Percentiles rank a stretch among this genome's conserved stretches.
These are phyloP conservation scores for Progne subis DNA, from an alignment of 2,113 vertebrate species.

Conservation along the genomic window DNA sequence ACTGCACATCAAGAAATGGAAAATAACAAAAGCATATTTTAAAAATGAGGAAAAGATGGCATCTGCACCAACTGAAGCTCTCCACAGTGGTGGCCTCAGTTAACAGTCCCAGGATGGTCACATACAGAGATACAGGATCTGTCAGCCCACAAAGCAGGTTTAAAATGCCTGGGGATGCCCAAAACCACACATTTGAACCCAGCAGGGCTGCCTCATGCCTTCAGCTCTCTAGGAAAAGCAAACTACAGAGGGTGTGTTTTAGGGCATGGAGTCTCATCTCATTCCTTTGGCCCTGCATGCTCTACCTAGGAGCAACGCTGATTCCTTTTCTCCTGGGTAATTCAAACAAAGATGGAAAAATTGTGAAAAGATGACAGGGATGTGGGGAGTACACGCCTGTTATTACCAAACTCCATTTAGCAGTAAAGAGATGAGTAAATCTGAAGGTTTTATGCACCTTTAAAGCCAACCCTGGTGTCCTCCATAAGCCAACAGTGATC, in stretches of 20 bases:
- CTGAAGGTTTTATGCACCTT: conserved; percentile 39
- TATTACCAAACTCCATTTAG: background rate
- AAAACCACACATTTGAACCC: background rate
- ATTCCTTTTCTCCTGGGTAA: background rate
- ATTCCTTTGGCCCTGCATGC: fast-evolving
- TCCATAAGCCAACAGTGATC: background rate
- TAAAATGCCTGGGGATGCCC: background rate
- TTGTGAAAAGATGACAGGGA: background rate
- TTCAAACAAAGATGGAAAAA: conserved; percentile 7
- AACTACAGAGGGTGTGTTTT: background rate
- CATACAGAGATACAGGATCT: background rate
- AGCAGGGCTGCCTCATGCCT: background rate
- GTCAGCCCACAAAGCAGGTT: background rate
- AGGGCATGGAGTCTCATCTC: background rate
- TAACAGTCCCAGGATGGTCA: background rate
- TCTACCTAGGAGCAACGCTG: background rate
- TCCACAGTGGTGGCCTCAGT: background rate
- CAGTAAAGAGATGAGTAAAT: background rate
- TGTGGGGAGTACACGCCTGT: background rate
- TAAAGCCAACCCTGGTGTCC: conserved; percentile 25
- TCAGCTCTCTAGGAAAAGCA: background rate
- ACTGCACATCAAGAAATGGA: background rate
- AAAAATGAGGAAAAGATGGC: background rate
- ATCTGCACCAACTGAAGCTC: background rate
- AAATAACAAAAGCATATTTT: background rate